phyloP scores from a whole-genome alignment of 2,888 invertebrate species.

The Ophion ventricosus region DNA sequence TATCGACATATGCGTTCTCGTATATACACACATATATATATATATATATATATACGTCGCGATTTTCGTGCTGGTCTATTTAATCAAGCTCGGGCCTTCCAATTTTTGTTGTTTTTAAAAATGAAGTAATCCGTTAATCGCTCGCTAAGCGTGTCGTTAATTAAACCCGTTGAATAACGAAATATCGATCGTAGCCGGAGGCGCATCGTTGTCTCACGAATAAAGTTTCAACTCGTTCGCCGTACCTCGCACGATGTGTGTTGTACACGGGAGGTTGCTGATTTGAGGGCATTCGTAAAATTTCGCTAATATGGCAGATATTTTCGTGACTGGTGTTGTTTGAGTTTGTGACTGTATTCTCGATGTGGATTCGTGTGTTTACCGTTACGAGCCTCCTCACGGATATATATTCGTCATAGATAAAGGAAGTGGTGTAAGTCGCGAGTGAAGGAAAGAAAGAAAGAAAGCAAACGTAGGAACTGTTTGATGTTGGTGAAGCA shows the following conservation, averaged over 20 bases:
- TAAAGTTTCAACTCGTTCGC: conserved; percentile 17
- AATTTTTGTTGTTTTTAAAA: conserved; percentile 66
- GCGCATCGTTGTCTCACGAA: conserved; percentile 32
- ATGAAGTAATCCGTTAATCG: conserved; percentile 47
- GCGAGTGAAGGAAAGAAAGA: conserved; percentile 12
- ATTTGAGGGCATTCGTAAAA: conserved; percentile 77
- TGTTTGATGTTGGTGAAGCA: conserved; percentile 16
- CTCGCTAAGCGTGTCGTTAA: conserved; percentile 52
- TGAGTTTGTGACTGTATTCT: conserved; percentile 72
- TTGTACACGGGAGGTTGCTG: conserved; percentile 68
- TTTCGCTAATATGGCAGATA: conserved; percentile 81
- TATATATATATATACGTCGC: conserved; percentile 10
- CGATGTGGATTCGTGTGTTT: conserved; percentile 48
- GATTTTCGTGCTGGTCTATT: conserved; percentile 55
- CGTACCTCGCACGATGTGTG: conserved; percentile 34
- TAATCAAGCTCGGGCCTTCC: conserved; percentile 65
- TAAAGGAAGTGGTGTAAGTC: conserved; percentile 36
- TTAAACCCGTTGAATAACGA: conserved; percentile 49
- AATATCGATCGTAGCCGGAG: conserved; percentile 25
- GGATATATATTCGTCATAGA: conserved; percentile 12
- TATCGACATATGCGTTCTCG: not conserved
- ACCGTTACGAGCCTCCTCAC: conserved; percentile 6
- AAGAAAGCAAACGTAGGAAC: conserved; percentile 17
- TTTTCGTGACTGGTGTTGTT: conserved; percentile 78
- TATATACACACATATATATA: conserved; percentile 5